Evolutionary conservation across 2,888 invertebrate genomes (phyloP).

Genomic region (Eupithecia vulgata): DNA sequence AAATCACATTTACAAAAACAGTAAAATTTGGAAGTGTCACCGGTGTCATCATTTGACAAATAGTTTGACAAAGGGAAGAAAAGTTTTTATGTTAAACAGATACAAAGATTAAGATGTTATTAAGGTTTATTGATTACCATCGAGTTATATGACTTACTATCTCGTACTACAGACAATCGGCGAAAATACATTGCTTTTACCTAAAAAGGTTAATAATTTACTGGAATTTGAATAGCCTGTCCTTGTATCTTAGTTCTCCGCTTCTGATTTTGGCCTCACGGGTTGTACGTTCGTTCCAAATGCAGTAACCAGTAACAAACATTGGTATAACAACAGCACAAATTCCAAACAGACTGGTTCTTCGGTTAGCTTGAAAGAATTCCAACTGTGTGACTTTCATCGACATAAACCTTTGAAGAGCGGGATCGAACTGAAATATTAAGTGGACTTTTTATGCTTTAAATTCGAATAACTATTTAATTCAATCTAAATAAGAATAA

Average conservation of each 20-base stretch:
- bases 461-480: not conserved
- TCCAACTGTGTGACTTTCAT: conserved; percentile 87
- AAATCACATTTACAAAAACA: conserved; percentile 1
- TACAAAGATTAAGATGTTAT: not conserved
- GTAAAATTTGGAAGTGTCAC: not conserved
- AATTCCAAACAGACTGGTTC: conserved; percentile 80
- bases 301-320: conserved; percentile 74
- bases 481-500: not conserved
- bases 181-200: not conserved
- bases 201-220: conserved; percentile 10
- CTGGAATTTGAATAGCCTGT: conserved; percentile 85
- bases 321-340: conserved; percentile 84
- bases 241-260: conserved; percentile 89
- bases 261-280: conserved; percentile 85
- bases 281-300: conserved; percentile 76
- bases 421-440: conserved; percentile 91
- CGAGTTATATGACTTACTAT: not conserved
- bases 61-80: not conserved
- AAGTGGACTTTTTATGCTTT: conserved; percentile 6
- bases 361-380: conserved; percentile 87
- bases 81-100: not conserved
- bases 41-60: not conserved
- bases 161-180: not conserved
- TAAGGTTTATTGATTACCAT: conserved; percentile 2
- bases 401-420: conserved; percentile 88